Percentiles rank a stretch among this genome's conserved stretches.
phyloP scores from a whole-genome alignment of 2,797 vertebrate genomes.

The Falco berigora region DNA sequence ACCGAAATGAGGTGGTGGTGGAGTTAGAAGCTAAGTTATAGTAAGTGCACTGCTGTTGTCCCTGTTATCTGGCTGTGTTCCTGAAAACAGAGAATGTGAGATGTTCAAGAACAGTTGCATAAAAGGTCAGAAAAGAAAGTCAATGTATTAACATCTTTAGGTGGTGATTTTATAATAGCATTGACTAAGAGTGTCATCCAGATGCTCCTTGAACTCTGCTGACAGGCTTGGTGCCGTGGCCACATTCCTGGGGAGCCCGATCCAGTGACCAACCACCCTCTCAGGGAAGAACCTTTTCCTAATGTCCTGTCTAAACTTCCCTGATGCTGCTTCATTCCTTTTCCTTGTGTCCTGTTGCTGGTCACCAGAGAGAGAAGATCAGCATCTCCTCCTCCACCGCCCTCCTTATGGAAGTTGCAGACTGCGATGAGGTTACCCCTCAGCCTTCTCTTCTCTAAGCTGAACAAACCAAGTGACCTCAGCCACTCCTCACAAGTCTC shows the following conservation, averaged over 20 bases:
- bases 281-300: background rate
- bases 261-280: background rate
- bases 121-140: background rate
- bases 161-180: background rate
- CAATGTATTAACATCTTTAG: background rate
- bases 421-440: background rate
- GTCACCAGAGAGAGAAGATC: too few relatives aligned
- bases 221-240: background rate
- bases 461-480: background rate
- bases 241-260: background rate
- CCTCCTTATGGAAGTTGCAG: too few relatives aligned
- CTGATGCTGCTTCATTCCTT: too few relatives aligned
- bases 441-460: background rate
- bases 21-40: background rate
- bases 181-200: fast-evolving
- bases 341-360: too few relatives aligned
- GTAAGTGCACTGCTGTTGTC: background rate
- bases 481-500: background rate
- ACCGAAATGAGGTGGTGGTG: background rate
- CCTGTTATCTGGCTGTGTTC: background rate
- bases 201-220: background rate
- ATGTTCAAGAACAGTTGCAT: background rate
- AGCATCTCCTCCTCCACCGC: too few relatives aligned
- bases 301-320: too few relatives aligned
- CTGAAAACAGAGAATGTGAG: background rate